These are phyloP conservation scores for Phyllotreta cruciferae DNA, from an alignment of 2,888 invertebrate genomes.

Conservation along the genomic window DNA sequence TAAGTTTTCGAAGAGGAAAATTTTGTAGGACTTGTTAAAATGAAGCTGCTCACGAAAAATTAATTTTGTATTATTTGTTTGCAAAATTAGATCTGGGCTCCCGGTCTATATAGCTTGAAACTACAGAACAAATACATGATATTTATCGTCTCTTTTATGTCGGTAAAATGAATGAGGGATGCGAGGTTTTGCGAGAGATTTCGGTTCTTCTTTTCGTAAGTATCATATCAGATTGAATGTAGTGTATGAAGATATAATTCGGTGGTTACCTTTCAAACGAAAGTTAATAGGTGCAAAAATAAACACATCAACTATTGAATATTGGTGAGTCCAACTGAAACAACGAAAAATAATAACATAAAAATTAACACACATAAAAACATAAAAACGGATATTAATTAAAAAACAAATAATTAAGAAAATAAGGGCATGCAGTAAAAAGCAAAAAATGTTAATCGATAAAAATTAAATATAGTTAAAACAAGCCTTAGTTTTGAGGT, in stretches of 20 bases:
- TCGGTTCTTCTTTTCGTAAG: neutral
- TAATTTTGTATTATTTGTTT: too few relatives aligned
- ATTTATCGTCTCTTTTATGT: too few relatives aligned
- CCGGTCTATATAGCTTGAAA: too few relatives aligned
- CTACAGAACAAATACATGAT: too few relatives aligned
- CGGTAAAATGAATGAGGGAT: neutral
- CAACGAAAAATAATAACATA: slow-evolving; percentile 50
- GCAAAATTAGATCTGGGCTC: too few relatives aligned
- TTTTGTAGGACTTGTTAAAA: too few relatives aligned
- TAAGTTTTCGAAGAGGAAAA: too few relatives aligned
- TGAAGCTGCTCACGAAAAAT: too few relatives aligned
- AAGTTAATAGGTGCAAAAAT: slow-evolving; percentile 54
- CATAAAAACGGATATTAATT: slow-evolving; percentile 1
- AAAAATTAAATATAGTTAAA: neutral
- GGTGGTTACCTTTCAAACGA: slow-evolving; percentile 51
- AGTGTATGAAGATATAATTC: slow-evolving; percentile 43
- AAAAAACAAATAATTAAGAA: neutral
- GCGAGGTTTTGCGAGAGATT: neutral
- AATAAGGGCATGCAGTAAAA: neutral
- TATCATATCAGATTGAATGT: slow-evolving; percentile 15
- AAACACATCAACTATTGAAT: slow-evolving; percentile 56
- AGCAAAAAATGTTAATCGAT: slow-evolving; percentile 3
- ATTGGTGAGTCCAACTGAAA: slow-evolving; percentile 59
- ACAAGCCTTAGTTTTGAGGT: neutral
- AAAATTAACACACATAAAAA: slow-evolving; percentile 37